Evolutionary conservation across 1,140 invertebrate species (phyloP), one percentile per base, ranked within the genome.

Genomic region (Caenorhabditis tropicalis): DNA sequence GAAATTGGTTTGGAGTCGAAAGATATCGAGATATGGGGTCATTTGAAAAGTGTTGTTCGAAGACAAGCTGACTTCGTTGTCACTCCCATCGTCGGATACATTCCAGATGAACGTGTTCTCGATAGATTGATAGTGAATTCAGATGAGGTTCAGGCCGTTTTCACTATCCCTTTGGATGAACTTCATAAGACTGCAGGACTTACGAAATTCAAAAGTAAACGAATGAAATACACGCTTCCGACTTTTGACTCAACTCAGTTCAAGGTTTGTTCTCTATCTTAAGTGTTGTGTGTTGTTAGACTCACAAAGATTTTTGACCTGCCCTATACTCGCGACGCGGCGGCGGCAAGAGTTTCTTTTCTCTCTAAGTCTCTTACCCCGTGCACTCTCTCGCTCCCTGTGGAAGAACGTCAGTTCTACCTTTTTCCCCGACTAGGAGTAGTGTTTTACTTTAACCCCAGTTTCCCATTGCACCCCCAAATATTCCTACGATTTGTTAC

Each of bases 11-110:
- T 82, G 9, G 24, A 74, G 5, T 21, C 39, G 5, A 29, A 46
- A 27, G 27, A 74, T 74, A 36, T 82, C 58, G 82, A 82, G 24
- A 48, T 74, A 3, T 82, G 82, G 82, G 58, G 82, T 53, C 27
- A 74, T 43, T 29, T 82, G 82, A 46, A 74, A 29, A 58, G 56
- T 29, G 56, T 82, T 7, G 21, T 74, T 27, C 24, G 29, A 16
- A 46, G 46, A 49, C 56, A 51, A 65, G 27, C 21, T 21, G 60
- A 58, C 21, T 58, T 46, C 16, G 27, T 31, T 15, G 82, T 82
- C 10, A 82, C 39, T 0, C 82, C 82, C 4, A 74, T 82, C 21
- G 60, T 82, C 19, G 82, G 58, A 48, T 24, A 74, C n/a, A 24
- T 74, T 12, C 7, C 19, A 24, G 65, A 74, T 46, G 65, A 74